A percentile compares a stretch with the other conserved stretches of the same genome.
Conservation (phyloP, 1,140 invertebrate genomes). For the Whitmania pigra region DNA sequence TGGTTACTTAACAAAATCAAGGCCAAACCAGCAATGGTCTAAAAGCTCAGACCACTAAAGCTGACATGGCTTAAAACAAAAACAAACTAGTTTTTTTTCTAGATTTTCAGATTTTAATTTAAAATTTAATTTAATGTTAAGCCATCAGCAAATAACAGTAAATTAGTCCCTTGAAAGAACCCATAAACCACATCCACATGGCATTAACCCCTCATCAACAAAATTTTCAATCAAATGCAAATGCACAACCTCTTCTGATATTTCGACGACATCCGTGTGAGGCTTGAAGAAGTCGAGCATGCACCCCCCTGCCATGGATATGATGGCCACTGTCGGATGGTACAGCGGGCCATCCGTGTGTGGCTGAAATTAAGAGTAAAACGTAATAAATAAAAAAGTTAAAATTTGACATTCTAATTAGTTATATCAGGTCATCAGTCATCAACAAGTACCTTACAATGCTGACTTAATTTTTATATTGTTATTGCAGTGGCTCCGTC, state of each 20-base stretch:
- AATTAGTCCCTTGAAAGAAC: no score
- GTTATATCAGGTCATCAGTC: no score
- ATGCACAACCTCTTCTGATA: not conserved
- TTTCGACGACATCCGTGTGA: not conserved
- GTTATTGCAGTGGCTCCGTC: not conserved
- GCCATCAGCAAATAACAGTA: not conserved
- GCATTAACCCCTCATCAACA: not conserved
- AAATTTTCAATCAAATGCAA: not conserved
- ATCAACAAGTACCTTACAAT: constrained; percentile 23
- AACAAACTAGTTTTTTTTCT: no score
- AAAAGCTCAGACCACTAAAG: no score
- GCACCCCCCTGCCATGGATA: constrained; percentile 77
- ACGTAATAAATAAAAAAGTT: constrained; percentile 22
- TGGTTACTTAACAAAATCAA: not conserved
- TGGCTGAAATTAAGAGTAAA: constrained; percentile 46
- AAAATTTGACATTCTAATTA: no score
- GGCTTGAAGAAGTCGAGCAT: constrained; percentile 68
- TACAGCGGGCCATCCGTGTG: constrained; percentile 90
- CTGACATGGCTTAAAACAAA: no score
- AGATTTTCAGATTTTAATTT: no score
- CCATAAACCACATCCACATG: not conserved
- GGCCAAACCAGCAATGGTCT: not conserved
- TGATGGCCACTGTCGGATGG: constrained; percentile 78
- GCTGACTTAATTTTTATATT: not conserved
- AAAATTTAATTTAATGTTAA: not conserved